Evolutionary conservation across 2,113 vertebrate genomes (phyloP).

Genomic region (Myanophis thanlyinensis): DNA sequence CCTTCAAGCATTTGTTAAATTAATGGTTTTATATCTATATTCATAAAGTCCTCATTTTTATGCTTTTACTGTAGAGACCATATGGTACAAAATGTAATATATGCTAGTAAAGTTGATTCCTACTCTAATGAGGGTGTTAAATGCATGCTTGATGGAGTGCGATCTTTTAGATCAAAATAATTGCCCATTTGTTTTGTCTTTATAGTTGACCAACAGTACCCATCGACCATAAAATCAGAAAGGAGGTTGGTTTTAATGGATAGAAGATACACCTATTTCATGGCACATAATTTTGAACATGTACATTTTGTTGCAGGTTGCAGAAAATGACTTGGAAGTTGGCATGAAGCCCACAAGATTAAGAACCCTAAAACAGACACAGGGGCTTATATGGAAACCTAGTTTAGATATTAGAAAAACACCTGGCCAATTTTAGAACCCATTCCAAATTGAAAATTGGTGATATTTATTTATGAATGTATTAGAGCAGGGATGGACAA

Average conservation of each 20-base stretch:
- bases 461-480: background rate
- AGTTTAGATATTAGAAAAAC: background rate
- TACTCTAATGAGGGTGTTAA: background rate
- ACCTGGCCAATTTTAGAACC: background rate
- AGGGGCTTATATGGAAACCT: background rate
- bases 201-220: background rate
- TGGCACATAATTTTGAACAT: background rate
- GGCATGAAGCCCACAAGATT: background rate
- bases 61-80: background rate
- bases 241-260: background rate
- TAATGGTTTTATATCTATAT: background rate
- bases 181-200: background rate
- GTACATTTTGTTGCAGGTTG: background rate
- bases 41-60: background rate
- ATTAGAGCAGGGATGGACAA: background rate
- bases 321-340: background rate
- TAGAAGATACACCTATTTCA: background rate
- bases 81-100: background rate
- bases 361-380: background rate
- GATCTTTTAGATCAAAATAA: background rate
- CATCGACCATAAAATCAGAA: background rate
- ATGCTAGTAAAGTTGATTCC: background rate
- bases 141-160: background rate
- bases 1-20: background rate
- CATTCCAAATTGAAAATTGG: background rate